These are phyloP conservation scores for Ciconia nigra DNA, from an alignment of 2,797 vertebrate genomes.

Conservation along the genomic window DNA sequence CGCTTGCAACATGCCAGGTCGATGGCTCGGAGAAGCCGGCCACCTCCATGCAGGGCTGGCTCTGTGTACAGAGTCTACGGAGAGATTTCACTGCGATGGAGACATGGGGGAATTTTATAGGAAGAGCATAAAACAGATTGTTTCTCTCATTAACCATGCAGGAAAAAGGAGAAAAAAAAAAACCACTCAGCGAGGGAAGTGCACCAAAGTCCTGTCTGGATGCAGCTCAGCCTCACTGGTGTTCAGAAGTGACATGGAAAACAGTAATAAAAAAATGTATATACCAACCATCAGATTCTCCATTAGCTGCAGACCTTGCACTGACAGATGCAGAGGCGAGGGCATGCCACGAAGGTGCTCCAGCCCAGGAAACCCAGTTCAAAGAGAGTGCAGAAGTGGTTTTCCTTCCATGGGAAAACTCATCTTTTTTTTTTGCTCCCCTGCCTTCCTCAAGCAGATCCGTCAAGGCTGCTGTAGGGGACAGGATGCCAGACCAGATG, in stretches of 20 bases:
- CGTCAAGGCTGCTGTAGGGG: background rate
- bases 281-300: background rate
- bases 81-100: background rate
- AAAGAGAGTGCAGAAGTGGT: background rate
- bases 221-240: background rate
- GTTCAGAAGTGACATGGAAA: slow-evolving; percentile 34
- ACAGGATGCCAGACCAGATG: slow-evolving; percentile 64
- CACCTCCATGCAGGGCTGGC: background rate
- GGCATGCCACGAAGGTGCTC: background rate
- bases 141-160: background rate
- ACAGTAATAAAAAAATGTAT: slow-evolving; percentile 1
- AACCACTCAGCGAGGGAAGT: background rate
- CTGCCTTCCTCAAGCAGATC: background rate
- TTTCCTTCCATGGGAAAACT: slow-evolving; percentile 16
- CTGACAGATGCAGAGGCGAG: background rate
- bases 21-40: background rate
- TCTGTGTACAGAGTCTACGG: accelerated
- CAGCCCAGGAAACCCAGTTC: background rate
- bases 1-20: background rate
- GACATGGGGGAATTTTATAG: background rate
- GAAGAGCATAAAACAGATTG: background rate
- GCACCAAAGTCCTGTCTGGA: slow-evolving; percentile 8
- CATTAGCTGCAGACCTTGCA: background rate
- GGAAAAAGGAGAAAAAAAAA: background rate
- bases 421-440: background rate